Percentiles rank a stretch among this genome's conserved stretches.
Conservation (phyloP, 2,797 vertebrate species). For the Myotis planiceps region DNA sequence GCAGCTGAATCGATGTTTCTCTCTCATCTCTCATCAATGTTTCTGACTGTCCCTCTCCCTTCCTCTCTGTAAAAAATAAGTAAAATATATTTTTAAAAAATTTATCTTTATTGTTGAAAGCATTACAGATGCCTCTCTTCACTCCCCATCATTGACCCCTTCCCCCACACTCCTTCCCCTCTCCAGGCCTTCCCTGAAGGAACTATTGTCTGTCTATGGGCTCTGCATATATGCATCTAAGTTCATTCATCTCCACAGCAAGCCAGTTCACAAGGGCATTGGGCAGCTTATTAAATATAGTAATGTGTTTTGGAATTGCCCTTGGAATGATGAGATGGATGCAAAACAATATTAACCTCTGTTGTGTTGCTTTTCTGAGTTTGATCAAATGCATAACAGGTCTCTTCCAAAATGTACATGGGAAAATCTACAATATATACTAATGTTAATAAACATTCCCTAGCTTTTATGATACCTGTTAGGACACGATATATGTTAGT, state of each 20-base stretch:
- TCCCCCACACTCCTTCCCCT: no score
- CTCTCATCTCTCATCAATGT: no score
- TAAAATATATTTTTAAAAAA: no score
- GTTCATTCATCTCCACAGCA: constrained; percentile 43
- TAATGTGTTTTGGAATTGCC: constrained; percentile 46
- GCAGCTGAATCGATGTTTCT: no score
- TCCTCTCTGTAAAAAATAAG: no score
- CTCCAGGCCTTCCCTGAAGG: no score
- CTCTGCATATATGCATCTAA: no score
- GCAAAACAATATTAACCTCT: constrained; percentile 54
- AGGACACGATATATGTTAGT: background rate
- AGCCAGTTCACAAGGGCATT: constrained; percentile 29
- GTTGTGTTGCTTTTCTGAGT: constrained; percentile 11
- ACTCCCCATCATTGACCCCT: no score
- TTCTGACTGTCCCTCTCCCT: no score
- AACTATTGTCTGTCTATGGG: no score
- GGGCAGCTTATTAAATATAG: constrained; percentile 62
- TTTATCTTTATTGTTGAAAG: no score
- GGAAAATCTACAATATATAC: constrained; percentile 48
- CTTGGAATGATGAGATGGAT: constrained; percentile 32
- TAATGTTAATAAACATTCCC: constrained; percentile 59
- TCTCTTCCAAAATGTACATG: constrained; percentile 36
- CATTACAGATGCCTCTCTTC: no score
- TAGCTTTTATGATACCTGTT: constrained; percentile 51
- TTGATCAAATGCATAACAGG: constrained; percentile 36